phyloP scores from a whole-genome alignment of 2,888 invertebrate species.

The Calliopum simillimum region DNA sequence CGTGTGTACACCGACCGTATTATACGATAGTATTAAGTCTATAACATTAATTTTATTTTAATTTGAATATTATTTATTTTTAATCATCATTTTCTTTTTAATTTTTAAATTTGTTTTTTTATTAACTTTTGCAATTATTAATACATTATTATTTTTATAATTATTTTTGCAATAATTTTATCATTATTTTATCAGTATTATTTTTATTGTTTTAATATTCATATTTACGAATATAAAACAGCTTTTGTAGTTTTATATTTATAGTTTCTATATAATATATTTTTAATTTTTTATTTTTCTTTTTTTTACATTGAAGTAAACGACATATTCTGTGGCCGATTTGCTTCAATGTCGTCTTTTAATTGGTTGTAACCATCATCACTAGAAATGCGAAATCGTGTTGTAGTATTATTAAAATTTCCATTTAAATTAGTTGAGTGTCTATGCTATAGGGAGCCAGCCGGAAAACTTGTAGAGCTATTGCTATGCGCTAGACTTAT shows the following conservation, averaged over 20 bases:
- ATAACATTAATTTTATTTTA: conserved; percentile 40
- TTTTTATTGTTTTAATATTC: conserved; percentile 18
- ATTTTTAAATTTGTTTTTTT: conserved; percentile 51
- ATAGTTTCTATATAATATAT: conserved; percentile 36
- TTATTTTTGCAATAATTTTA: conserved; percentile 14
- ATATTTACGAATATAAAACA: conserved; percentile 31
- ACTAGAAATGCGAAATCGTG: conserved; percentile 55
- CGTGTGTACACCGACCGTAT: conserved; percentile 43
- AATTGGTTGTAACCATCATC: conserved; percentile 54
- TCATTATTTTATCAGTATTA: conserved; percentile 17
- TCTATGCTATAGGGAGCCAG: conserved; percentile 77
- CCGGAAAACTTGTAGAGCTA: conserved; percentile 92
- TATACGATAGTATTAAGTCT: conserved; percentile 41
- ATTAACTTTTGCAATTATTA: conserved; percentile 40
- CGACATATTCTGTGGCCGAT: conserved; percentile 48
- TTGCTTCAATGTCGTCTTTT: conserved; percentile 52
- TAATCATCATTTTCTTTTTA: conserved; percentile 39
- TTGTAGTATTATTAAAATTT: conserved; percentile 58
- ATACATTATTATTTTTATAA: conserved; percentile 12
- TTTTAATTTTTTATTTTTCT: conserved; percentile 49
- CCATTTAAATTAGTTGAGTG: conserved; percentile 59
- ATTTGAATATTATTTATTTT: conserved; percentile 33
- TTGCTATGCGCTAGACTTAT: conserved; percentile 94
- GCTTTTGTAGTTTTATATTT: conserved; percentile 26
- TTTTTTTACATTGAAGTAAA: conserved; percentile 53